Conservation (phyloP, 2,113 vertebrate species). For the Bubo blakistoni region DNA sequence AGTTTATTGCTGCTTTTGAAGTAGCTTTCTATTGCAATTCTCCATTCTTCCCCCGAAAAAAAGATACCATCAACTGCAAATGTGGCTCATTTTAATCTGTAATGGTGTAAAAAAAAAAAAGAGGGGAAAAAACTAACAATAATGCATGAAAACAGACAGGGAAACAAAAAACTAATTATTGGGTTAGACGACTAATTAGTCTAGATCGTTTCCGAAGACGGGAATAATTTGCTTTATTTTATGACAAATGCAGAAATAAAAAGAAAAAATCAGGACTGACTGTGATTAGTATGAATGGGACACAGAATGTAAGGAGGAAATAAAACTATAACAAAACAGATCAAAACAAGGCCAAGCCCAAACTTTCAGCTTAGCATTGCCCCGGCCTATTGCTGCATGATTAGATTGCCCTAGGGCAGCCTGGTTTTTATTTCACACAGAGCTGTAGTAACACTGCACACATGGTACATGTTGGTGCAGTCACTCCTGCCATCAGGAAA, state of each 20-base stretch:
- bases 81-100: constrained; percentile 84
- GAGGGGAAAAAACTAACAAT: constrained; percentile 81
- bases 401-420: constrained; percentile 57
- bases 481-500: constrained; percentile 36
- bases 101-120: constrained; percentile 79
- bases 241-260: constrained; percentile 88
- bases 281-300: constrained; percentile 83
- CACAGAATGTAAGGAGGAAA: constrained; percentile 76
- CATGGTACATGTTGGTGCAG: background rate
- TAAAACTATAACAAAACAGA: constrained; percentile 79
- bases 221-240: constrained; percentile 86
- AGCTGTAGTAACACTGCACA: background rate
- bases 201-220: constrained; percentile 83
- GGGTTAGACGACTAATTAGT: constrained; percentile 86
- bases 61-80: constrained; percentile 84
- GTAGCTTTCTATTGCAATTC: constrained; percentile 80
- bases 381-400: constrained; percentile 45
- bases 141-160: constrained; percentile 85
- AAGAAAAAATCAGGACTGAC: constrained; percentile 78
- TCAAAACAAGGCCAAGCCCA: constrained; percentile 73
- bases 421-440: background rate
- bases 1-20: constrained; percentile 84
- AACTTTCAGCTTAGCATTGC: constrained; percentile 71
- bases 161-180: constrained; percentile 88
- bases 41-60: constrained; percentile 79